Percentiles rank a stretch among this genome's conserved stretches.
Evolutionary conservation across 2,888 invertebrate genomes (phyloP).

Genomic region (Neocrepidodera transversa): DNA sequence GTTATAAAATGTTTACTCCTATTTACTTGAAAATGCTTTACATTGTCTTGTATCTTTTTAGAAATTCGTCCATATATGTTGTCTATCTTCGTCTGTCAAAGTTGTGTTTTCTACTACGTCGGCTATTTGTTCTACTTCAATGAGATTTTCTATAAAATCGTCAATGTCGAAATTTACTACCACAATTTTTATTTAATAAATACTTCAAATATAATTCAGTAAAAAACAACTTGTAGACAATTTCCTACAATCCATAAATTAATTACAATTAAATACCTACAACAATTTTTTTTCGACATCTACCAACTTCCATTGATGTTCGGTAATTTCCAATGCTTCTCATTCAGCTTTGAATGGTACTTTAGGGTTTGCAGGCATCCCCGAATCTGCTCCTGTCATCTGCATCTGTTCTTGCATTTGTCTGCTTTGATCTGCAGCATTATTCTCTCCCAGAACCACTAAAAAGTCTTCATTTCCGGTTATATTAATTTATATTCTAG

Average conservation of each 20-base stretch:
- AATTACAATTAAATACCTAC: slow-evolving; percentile 21
- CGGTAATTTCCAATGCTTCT: slow-evolving; percentile 97
- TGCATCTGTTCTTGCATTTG: slow-evolving; percentile 99
- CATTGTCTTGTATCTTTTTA: too few relatives aligned
- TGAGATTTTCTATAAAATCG: too few relatives aligned
- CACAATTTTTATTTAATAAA: not conserved
- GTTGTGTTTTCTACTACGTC: too few relatives aligned
- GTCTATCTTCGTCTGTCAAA: too few relatives aligned
- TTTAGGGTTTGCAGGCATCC: slow-evolving; percentile 96
- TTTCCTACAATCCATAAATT: slow-evolving; percentile 6
- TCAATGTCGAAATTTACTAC: too few relatives aligned
- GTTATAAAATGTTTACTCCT: too few relatives aligned
- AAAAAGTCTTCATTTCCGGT: too few relatives aligned
- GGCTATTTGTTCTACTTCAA: too few relatives aligned
- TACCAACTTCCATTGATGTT: slow-evolving; percentile 83
- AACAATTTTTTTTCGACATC: slow-evolving; percentile 44
- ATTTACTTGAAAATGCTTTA: too few relatives aligned
- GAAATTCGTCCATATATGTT: too few relatives aligned
- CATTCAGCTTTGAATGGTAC: slow-evolving; percentile 99
- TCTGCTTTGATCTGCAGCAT: slow-evolving; percentile 92
- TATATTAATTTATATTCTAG: too few relatives aligned
- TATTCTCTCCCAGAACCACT: slow-evolving; percentile 96
- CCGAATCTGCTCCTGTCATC: slow-evolving; percentile 96
- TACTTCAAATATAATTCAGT: too few relatives aligned
- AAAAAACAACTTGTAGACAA: not conserved